Percentiles rank a stretch among this genome's conserved stretches.
Evolutionary conservation across 2,888 invertebrate genomes (phyloP).

Genomic region (Adineta ricciae): DNA sequence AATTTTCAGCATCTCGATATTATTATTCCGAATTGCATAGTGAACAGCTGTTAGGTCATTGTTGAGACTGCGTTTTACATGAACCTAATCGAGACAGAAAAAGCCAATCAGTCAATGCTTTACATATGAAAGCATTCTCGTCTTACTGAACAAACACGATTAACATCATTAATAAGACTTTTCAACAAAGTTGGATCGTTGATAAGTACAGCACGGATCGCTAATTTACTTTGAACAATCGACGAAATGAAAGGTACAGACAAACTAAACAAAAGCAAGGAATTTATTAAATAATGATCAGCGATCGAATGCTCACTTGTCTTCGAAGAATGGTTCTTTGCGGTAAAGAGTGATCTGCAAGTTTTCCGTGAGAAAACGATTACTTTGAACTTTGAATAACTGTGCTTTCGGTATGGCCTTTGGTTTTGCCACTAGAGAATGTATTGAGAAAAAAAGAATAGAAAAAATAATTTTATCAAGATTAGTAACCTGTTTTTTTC

Average conservation of each 20-base stretch:
- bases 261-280: not conserved
- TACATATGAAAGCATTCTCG: not conserved
- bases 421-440: not conserved
- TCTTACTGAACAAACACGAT: constrained; percentile 39
- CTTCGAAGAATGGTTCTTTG: constrained; percentile 50
- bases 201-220: constrained; percentile 44
- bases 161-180: constrained; percentile 38
- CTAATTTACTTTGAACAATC: constrained; percentile 47
- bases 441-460: not conserved
- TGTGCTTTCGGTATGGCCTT: not conserved
- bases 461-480: not conserved
- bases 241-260: constrained; percentile 50
- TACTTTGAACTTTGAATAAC: constrained; percentile 29
- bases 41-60: constrained; percentile 24
- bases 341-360: constrained; percentile 46
- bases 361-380: constrained; percentile 36
- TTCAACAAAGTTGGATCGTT: constrained; percentile 41
- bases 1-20: constrained; percentile 19
- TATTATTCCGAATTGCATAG: constrained; percentile 21
- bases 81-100: not conserved
- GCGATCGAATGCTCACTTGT: constrained; percentile 40
- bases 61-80: constrained; percentile 11
- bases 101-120: not conserved
- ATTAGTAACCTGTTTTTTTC: not conserved
- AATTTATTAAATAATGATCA: not conserved